Evolutionary conservation across 2,888 invertebrate species (phyloP).

Genomic region (Dorcus parallelipipedus): DNA sequence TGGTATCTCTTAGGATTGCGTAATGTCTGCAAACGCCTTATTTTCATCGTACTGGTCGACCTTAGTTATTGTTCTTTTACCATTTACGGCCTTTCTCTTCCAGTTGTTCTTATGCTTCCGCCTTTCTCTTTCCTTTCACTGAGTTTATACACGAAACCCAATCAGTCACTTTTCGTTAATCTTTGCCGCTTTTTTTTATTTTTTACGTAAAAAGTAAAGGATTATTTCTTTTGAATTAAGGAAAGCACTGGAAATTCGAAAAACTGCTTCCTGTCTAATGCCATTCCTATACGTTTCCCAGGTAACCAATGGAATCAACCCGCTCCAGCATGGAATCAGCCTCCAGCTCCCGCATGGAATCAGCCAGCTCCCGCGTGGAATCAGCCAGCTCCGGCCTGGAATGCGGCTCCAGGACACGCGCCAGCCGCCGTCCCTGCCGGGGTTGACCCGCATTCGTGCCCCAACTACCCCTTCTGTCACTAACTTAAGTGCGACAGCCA

Average conservation of each 20-base stretch:
- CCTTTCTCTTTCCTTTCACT: too few species aligned
- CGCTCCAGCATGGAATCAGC: slow-evolving; percentile 9
- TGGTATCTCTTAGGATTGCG: too few species aligned
- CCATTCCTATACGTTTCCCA: too few species aligned
- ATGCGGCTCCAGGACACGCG: slow-evolving; percentile 15
- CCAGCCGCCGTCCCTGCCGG: slow-evolving; percentile 45
- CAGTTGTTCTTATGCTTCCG: too few species aligned
- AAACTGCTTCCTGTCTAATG: neutral
- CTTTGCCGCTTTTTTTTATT: too few species aligned
- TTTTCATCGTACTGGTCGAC: too few species aligned
- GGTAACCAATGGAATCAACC: neutral
- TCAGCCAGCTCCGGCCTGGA: neutral
- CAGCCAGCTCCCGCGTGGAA: slow-evolving; percentile 7
- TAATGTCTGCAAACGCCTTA: too few species aligned
- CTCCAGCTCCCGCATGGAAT: neutral
- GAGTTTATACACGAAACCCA: too few species aligned
- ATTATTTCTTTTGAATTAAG: neutral
- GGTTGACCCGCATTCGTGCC: slow-evolving; percentile 45
- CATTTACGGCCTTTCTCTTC: too few species aligned
- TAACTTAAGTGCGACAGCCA: slow-evolving; percentile 34
- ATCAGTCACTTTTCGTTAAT: too few species aligned
- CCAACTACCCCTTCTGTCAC: slow-evolving; percentile 49
- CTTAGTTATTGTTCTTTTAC: too few species aligned
- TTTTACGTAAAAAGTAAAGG: too few species aligned
- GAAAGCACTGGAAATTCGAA: neutral